phyloP scores from a whole-genome alignment of 2,113 vertebrate species.

The Ibidorhyncha struthersii region DNA sequence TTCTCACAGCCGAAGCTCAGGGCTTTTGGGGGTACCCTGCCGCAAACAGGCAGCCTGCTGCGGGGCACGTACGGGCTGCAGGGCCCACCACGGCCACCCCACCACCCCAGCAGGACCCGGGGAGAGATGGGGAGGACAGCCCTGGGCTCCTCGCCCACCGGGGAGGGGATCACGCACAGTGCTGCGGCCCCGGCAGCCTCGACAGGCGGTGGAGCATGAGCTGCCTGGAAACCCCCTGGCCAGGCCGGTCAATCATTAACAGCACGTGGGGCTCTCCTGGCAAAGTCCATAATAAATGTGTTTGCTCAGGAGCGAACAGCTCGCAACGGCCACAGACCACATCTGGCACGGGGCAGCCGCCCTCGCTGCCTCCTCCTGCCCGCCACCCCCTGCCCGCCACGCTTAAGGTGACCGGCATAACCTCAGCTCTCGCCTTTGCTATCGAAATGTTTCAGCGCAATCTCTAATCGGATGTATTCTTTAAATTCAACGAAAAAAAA shows the following conservation, averaged over 20 bases:
- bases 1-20: neutral
- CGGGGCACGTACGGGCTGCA: neutral
- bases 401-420: neutral
- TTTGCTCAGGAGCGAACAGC: constrained; percentile 29
- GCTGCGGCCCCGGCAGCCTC: neutral
- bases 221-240: neutral
- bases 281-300: constrained; percentile 1
- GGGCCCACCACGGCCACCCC: neutral
- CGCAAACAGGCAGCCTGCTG: neutral
- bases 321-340: neutral
- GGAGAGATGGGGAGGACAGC: accelerated
- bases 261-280: neutral
- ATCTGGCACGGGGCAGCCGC: neutral
- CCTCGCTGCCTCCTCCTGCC: neutral
- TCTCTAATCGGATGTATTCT: neutral
- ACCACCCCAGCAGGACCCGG: neutral
- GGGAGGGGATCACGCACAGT: accelerated
- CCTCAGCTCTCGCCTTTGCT: neutral
- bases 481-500: neutral
- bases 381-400: neutral
- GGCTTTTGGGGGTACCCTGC: neutral
- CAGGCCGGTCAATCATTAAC: constrained; percentile 66
- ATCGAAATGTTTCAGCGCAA: neutral
- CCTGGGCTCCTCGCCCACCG: accelerated
- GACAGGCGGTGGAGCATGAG: accelerated